Evolutionary conservation across 2,113 vertebrate genomes (phyloP), one percentile per base, ranked within the genome.

Genomic region (Ploceus nigricollis): DNA sequence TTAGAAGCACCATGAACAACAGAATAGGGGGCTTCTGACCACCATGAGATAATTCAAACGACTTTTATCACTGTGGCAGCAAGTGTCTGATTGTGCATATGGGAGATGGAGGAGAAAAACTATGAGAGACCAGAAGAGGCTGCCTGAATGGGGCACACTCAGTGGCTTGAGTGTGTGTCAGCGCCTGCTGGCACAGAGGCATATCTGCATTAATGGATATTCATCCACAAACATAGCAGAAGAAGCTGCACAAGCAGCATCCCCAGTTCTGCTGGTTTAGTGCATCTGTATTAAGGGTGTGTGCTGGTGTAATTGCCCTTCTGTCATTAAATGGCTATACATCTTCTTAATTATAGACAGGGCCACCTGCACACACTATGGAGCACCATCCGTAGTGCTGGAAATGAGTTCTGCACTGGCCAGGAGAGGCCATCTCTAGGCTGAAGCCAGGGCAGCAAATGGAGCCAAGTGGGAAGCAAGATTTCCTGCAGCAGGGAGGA

Each of bases 191-290:
- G 82, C 60, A 86, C 53, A 54, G 70, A 73, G 77, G 30, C 48
- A 92, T 0, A 0, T 76, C 57, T 91, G 60, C 85, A 77, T 57
- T 44, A 21, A 45, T 28, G 27, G 28, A 31, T 39, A 22, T 44
- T 94, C 54, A 61, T 47, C 78, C 51, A 90, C 75, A 73, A 63
- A 51, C 71, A 53, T 0, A 45, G 70, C 2, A 76, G 60, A 60
- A 53, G 66, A n/a, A 66, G 33, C 85, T 83, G 58, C 64, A 71
- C 64, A 86, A 89, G 94, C 13, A 40, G 94, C 57, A 94, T 13
- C 85, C 95, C 94, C 92, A 80, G 88, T 96, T 96, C 87, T 95
- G 84, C 94, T 92, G 93, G 92, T 88, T 95, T 91, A 81, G 39
- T 64, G 64, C 79, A 73, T 54, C 79, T 42, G 10, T 48, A 71